Evolutionary conservation across 2,888 invertebrate species (phyloP), one percentile per base, ranked within the genome.

Genomic region (Macaria liturata): DNA sequence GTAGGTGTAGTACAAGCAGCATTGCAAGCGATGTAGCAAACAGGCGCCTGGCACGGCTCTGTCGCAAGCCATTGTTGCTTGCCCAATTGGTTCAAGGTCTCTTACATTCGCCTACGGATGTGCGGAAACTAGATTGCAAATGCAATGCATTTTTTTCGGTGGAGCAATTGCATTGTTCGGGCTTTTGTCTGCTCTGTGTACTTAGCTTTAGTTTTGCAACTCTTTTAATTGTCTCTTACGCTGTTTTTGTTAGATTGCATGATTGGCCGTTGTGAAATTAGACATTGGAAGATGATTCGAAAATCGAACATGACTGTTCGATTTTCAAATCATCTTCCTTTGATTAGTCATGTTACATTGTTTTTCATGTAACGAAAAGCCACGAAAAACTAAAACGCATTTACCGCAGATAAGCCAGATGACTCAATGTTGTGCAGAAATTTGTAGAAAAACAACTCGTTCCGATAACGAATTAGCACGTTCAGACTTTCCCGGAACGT

Each of bases 51-150:
- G 86, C 85, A 82, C 83, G 71, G 74, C 70, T 76, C 82, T 91
- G 86, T 88, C 84, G 91, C 86, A 91, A 91, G 83, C 86, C 80
- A 90, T 89, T 88, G 89, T 89, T 73, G 80, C 84, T 91, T 90
- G 88, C 90, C 83, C 91, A 91, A 91, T 75, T 91, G 89, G 90
- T 88, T 90, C 91, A 91, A 91, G 91, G 91, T 88, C 88, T 80
- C 82, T 83, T 86, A 84, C 91, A 83, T 84, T 90, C 86, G 88
- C 86, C 87, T 73, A 77, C 88, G 88, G 90, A 90, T 88, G 84
- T 88, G 74, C 86, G 88, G 86, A 88, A 87, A 88, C 83, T 83
- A 81, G 72, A 75, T 65, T 78, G 70, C 70, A 63, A 60, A 59
- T 59, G 50, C 60, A 66, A 65, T 51, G 55, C 54, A 60, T 56